Percentiles rank a stretch among this genome's conserved stretches.
Evolutionary conservation across 2,113 vertebrate genomes (phyloP).

Genomic region (Rana temporaria): DNA sequence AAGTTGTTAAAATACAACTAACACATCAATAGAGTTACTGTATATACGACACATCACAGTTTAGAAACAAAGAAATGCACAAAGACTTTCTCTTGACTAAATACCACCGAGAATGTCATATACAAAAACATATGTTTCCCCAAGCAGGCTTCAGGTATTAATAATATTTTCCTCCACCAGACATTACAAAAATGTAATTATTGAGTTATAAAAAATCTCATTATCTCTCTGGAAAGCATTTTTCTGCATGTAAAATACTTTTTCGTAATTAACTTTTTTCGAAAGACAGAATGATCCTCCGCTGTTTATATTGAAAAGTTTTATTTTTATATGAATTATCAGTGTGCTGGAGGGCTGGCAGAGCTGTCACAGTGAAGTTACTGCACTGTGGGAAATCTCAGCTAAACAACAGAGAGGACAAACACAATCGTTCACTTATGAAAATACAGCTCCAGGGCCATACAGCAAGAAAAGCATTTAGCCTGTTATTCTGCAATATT

Average conservation of each 20-base stretch:
- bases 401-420: constrained; percentile 39
- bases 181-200: constrained; percentile 14
- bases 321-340: constrained; percentile 46
- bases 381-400: constrained; percentile 36
- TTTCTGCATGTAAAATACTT: background rate
- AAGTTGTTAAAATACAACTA: too few species aligned
- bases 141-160: background rate
- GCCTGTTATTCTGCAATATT: constrained; percentile 27
- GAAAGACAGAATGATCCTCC: background rate
- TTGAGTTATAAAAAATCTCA: constrained; percentile 1
- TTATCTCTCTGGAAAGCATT: background rate
- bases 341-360: constrained; percentile 24
- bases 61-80: too few species aligned
- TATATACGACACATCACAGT: too few species aligned
- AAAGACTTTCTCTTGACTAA: too few species aligned
- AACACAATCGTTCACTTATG: constrained; percentile 19
- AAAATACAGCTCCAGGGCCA: constrained; percentile 33
- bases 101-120: background rate
- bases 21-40: too few species aligned
- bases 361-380: constrained; percentile 27
- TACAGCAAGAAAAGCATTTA: constrained; percentile 17
- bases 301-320: constrained; percentile 27
- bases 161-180: constrained; percentile 4
- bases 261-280: constrained; percentile 23
- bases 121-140: background rate